A percentile compares a stretch with the other conserved stretches of the same genome.
Evolutionary conservation across 2,113 vertebrate species (phyloP).

Genomic region (Poeciliopsis prolifica): DNA sequence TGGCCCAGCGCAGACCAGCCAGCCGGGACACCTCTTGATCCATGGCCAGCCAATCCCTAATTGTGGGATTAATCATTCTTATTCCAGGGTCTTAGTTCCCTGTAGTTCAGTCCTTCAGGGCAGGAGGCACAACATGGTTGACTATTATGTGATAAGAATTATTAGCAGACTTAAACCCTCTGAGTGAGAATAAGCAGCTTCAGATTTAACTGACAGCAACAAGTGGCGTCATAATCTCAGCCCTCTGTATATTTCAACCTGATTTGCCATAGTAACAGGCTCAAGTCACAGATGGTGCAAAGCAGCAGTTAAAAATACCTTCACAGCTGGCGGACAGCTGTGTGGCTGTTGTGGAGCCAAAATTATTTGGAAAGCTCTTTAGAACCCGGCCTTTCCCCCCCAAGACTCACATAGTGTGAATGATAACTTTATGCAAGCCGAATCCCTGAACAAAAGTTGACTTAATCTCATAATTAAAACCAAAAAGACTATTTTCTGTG

Average conservation of each 20-base stretch:
- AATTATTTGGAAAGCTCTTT: slow-evolving; percentile 15
- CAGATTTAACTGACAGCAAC: neutral
- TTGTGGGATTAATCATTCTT: no score
- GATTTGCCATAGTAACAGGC: neutral
- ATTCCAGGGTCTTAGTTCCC: no score
- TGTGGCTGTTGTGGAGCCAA: slow-evolving; percentile 8
- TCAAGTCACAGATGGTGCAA: slow-evolving; percentile 28
- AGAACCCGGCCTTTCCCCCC: neutral
- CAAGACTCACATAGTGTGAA: neutral
- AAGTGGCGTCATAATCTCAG: neutral
- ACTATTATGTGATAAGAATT: slow-evolving; percentile 2
- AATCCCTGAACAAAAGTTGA: neutral
- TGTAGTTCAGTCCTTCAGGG: no score
- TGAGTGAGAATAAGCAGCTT: neutral
- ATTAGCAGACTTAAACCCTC: neutral
- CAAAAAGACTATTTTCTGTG: no score
- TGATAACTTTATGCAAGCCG: neutral
- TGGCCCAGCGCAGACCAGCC: no score
- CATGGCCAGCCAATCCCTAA: no score
- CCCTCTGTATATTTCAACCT: neutral
- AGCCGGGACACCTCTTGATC: no score
- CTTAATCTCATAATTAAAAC: no score
- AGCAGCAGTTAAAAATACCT: slow-evolving; percentile 11
- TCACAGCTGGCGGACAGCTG: slow-evolving; percentile 22
- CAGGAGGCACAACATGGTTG: neutral